Conservation (phyloP, 2,797 vertebrate genomes). For the Simalia tracyae region DNA sequence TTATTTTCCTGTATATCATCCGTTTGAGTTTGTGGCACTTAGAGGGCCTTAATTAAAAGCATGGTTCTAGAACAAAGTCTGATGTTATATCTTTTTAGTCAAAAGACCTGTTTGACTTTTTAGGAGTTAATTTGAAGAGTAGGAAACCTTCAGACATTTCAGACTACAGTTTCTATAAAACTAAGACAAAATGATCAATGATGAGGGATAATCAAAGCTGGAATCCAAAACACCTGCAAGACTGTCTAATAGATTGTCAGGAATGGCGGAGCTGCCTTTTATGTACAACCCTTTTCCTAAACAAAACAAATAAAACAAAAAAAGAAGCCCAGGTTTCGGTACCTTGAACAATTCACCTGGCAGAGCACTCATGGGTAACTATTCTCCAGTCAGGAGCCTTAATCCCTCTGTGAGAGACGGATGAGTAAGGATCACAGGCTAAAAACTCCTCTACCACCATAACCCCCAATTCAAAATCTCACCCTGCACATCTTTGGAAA, state of each 20-base stretch:
- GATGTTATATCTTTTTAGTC: neutral
- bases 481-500: neutral
- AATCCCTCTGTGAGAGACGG: neutral
- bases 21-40: neutral
- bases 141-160: neutral
- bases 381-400: too few relatives aligned
- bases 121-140: neutral
- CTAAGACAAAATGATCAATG: neutral
- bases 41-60: neutral
- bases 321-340: neutral
- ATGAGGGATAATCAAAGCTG: neutral
- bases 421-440: neutral
- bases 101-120: neutral
- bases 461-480: neutral
- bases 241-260: neutral
- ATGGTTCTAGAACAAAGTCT: neutral
- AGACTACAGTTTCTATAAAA: neutral
- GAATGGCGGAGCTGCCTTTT: neutral
- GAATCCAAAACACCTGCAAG: neutral
- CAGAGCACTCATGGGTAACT: neutral
- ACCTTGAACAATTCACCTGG: neutral
- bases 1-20: neutral
- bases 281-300: neutral
- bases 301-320: neutral
- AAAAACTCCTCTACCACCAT: neutral